phyloP scores from a whole-genome alignment of 2,888 invertebrate species.

The Protonemura montana region DNA sequence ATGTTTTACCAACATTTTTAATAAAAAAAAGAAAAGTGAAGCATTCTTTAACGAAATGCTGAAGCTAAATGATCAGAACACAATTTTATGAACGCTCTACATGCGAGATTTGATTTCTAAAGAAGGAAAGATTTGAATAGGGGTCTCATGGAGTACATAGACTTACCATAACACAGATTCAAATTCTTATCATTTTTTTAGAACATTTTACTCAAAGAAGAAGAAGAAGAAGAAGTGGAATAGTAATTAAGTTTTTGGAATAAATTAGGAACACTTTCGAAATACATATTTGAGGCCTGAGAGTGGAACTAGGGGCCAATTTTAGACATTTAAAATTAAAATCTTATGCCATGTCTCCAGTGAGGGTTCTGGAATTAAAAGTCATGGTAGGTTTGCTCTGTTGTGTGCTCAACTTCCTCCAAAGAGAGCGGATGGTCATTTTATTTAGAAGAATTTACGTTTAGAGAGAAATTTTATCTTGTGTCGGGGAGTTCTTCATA shows the following conservation, averaged over 20 bases:
- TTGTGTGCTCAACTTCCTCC: slow-evolving; percentile 21
- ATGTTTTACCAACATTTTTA: background rate
- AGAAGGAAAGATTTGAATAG: background rate
- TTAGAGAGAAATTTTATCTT: slow-evolving; percentile 24
- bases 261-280: slow-evolving; percentile 46
- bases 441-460: slow-evolving; percentile 36
- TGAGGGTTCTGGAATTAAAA: slow-evolving; percentile 26
- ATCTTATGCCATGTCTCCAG: slow-evolving; percentile 42
- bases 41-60: background rate
- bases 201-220: slow-evolving; percentile 43
- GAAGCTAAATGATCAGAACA: background rate
- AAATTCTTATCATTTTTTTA: slow-evolving; percentile 45
- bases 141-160: slow-evolving; percentile 35
- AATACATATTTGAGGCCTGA: slow-evolving; percentile 40
- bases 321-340: slow-evolving; percentile 46
- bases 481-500: background rate
- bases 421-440: slow-evolving; percentile 30
- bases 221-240: slow-evolving; percentile 22
- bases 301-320: slow-evolving; percentile 38
- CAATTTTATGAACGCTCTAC: background rate
- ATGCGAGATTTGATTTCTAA: background rate
- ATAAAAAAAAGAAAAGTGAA: background rate
- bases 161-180: slow-evolving; percentile 40
- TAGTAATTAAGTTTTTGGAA: slow-evolving; percentile 49
- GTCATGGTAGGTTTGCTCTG: slow-evolving; percentile 7